A percentile compares a stretch with the other conserved stretches of the same genome.
Conservation (phyloP, 2,113 vertebrate genomes). For the Corythornis cristatus region DNA sequence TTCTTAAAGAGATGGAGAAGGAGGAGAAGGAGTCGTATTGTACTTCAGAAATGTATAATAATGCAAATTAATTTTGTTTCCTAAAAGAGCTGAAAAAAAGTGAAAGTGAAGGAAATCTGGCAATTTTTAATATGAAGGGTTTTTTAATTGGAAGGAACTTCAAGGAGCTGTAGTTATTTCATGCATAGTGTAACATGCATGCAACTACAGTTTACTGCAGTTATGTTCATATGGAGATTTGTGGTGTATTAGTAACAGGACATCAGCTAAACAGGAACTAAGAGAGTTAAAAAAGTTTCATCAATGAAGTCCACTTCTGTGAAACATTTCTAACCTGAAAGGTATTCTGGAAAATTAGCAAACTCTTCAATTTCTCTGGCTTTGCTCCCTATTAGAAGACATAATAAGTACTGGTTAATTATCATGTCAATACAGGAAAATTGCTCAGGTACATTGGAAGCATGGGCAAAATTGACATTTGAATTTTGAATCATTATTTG, state of each 20-base stretch:
- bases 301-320: not conserved
- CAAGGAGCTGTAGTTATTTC: not conserved
- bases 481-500: not conserved
- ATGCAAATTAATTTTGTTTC: not conserved
- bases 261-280: not conserved
- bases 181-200: fast-evolving
- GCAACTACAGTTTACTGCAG: not conserved
- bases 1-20: not conserved
- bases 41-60: not conserved
- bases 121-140: not conserved
- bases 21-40: not conserved
- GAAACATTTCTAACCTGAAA: not conserved
- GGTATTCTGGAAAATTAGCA: not conserved
- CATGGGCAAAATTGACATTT: not conserved
- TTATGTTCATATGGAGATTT: not conserved
- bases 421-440: not conserved
- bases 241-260: not conserved
- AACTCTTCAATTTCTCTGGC: not conserved
- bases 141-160: not conserved
- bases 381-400: not conserved
- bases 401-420: not conserved
- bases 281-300: not conserved
- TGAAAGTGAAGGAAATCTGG: not conserved
- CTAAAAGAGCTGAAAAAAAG: not conserved
- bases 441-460: not conserved